A percentile compares a stretch with the other conserved stretches of the same genome.
These are phyloP conservation scores for Ennomos quercinarius DNA, from an alignment of 2,888 invertebrate genomes.

Conservation along the genomic window DNA sequence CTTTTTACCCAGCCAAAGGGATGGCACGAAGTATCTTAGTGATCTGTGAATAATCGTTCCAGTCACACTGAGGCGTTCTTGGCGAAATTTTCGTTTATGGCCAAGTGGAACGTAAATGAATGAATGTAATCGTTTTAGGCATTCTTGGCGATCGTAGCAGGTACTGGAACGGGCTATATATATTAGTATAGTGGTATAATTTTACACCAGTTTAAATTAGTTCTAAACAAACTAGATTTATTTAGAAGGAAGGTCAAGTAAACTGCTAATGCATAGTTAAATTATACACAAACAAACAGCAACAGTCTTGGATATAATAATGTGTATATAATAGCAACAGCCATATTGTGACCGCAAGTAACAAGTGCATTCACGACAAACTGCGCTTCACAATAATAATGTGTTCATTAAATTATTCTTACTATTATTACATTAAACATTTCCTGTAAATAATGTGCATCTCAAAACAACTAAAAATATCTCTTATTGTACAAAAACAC, in stretches of 20 bases:
- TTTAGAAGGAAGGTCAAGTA: slow-evolving; percentile 18
- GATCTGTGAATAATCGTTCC: too few relatives aligned
- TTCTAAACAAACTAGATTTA: too few relatives aligned
- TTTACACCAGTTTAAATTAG: too few relatives aligned
- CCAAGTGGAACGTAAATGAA: too few relatives aligned
- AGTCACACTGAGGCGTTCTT: too few relatives aligned
- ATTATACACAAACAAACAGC: slow-evolving; percentile 29
- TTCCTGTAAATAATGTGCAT: slow-evolving; percentile 24
- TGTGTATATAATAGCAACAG: slow-evolving; percentile 44
- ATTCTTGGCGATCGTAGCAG: too few relatives aligned
- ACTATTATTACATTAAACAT: slow-evolving; percentile 46
- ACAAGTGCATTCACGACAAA: slow-evolving; percentile 57
- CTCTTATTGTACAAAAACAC: slow-evolving; percentile 24
- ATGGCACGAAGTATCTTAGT: too few relatives aligned
- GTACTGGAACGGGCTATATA: too few relatives aligned
- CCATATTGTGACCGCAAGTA: slow-evolving; percentile 52
- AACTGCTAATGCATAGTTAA: neutral
- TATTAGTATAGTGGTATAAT: too few relatives aligned
- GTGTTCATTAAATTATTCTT: slow-evolving; percentile 15
- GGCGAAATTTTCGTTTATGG: too few relatives aligned
- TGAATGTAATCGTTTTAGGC: too few relatives aligned
- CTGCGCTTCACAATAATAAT: slow-evolving; percentile 45
- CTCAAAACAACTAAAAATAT: slow-evolving; percentile 14
- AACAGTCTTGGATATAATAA: slow-evolving; percentile 29
- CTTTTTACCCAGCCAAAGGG: too few relatives aligned